Percentiles rank a stretch among this genome's conserved stretches.
phyloP scores from a whole-genome alignment of 2,888 invertebrate genomes.

The Hydroisotoma schaefferi region DNA sequence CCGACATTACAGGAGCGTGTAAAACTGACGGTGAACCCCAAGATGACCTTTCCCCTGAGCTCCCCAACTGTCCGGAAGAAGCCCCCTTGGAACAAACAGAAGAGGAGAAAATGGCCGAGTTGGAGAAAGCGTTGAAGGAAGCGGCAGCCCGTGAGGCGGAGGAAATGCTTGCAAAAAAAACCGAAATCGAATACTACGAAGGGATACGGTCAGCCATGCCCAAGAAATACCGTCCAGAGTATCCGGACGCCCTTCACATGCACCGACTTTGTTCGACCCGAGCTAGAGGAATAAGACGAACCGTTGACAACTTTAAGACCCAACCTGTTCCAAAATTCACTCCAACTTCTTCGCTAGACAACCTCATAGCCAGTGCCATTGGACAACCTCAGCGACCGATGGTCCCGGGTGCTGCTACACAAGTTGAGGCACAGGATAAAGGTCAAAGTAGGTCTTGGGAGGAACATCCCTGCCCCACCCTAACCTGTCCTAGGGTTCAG shows the following conservation, averaged over 20 bases:
- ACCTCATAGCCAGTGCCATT: too few relatives aligned
- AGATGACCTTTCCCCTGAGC: too few relatives aligned
- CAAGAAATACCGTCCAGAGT: constrained; percentile 23
- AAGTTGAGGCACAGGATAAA: too few relatives aligned
- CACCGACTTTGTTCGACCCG: constrained; percentile 14
- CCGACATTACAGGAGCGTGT: not conserved
- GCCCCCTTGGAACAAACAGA: not conserved
- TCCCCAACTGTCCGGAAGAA: too few relatives aligned
- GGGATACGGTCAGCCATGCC: not conserved
- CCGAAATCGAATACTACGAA: not conserved
- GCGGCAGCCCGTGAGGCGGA: not conserved
- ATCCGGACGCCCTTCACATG: constrained; percentile 23
- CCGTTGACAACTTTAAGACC: constrained; percentile 18
- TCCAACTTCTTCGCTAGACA: constrained; percentile 9
- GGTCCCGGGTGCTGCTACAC: too few relatives aligned
- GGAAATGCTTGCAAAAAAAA: not conserved
- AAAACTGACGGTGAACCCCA: too few relatives aligned
- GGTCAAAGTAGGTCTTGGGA: not conserved
- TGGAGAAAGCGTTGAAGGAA: not conserved
- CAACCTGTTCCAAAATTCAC: constrained; percentile 24
- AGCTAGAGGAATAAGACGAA: not conserved
- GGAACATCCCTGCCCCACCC: constrained; percentile 15
- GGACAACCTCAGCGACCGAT: too few relatives aligned
- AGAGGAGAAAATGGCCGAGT: not conserved
- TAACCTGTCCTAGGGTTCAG: constrained; percentile 23